phyloP scores from a whole-genome alignment of 2,888 invertebrate species.

The Drosophila emarginata region DNA sequence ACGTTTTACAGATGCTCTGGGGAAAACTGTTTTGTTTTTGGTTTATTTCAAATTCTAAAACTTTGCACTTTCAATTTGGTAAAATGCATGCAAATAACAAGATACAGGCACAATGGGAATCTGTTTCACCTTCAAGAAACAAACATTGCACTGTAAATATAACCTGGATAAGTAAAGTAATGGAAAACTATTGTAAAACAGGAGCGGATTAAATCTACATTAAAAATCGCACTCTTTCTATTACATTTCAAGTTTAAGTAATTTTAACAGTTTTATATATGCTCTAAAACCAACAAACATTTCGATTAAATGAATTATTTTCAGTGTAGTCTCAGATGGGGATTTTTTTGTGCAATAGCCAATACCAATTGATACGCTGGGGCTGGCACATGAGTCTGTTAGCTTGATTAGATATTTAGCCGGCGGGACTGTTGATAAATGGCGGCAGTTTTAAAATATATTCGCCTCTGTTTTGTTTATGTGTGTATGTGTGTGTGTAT shows the following conservation, averaged over 20 bases:
- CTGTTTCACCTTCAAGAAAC: constrained; percentile 17
- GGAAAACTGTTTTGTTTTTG: constrained; percentile 4
- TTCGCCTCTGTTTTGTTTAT: constrained; percentile 4
- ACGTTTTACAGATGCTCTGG: constrained; percentile 42
- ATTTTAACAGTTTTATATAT: neutral
- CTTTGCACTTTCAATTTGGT: constrained; percentile 73
- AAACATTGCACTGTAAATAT: neutral
- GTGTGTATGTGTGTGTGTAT: constrained; percentile 19
- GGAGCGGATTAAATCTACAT: neutral
- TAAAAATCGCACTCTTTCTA: no score
- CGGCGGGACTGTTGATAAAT: constrained; percentile 56
- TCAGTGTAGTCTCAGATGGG: constrained; percentile 61
- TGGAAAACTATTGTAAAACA: no score
- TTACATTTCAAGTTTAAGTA: neutral
- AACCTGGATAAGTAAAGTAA: no score
- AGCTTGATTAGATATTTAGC: constrained; percentile 65
- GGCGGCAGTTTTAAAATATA: constrained; percentile 49
- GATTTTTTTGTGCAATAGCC: constrained; percentile 32
- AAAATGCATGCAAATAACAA: constrained; percentile 66
- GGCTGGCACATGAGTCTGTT: constrained; percentile 62
- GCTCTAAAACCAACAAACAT: neutral
- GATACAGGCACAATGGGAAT: constrained; percentile 17
- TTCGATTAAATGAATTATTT: neutral
- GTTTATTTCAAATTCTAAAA: constrained; percentile 50
- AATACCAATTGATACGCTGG: constrained; percentile 69